These are phyloP conservation scores for Rhea americana DNA, from an alignment of 2,113 vertebrate species.

Conservation along the genomic window DNA sequence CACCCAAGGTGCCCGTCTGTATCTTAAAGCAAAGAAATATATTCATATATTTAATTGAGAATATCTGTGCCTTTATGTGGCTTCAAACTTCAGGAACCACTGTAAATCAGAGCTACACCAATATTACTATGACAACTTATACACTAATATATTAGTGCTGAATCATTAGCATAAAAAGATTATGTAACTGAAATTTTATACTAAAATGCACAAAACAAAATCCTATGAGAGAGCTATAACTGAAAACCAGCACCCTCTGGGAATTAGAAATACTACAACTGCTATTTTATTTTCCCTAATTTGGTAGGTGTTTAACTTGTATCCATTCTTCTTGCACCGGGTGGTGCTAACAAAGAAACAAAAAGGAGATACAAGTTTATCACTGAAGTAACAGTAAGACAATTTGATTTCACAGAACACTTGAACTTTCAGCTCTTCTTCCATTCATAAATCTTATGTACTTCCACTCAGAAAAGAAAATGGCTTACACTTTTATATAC, in stretches of 20 bases:
- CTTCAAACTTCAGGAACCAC: not conserved
- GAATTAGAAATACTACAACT: not conserved
- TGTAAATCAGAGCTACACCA: not conserved
- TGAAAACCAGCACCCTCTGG: not conserved
- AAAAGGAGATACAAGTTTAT: not conserved
- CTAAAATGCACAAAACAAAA: not conserved
- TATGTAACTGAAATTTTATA: not conserved
- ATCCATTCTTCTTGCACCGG: not conserved
- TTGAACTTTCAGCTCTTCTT: not conserved
- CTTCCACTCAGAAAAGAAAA: not conserved
- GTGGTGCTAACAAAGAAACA: not conserved
- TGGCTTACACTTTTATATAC: not conserved
- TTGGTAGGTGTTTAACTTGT: not conserved
- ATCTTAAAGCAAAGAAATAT: not conserved
- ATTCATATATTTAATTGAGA: not conserved
- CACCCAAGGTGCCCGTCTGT: fast-evolving
- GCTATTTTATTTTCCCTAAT: not conserved
- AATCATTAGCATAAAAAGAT: not conserved
- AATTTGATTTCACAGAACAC: not conserved
- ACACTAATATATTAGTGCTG: not conserved
- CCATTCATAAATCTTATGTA: not conserved
- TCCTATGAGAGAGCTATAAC: not conserved
- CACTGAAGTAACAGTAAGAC: not conserved
- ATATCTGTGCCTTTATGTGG: not conserved
- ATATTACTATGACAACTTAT: not conserved